phyloP scores from a whole-genome alignment of 2,113 vertebrate species.

The Atractosteus spatula region DNA sequence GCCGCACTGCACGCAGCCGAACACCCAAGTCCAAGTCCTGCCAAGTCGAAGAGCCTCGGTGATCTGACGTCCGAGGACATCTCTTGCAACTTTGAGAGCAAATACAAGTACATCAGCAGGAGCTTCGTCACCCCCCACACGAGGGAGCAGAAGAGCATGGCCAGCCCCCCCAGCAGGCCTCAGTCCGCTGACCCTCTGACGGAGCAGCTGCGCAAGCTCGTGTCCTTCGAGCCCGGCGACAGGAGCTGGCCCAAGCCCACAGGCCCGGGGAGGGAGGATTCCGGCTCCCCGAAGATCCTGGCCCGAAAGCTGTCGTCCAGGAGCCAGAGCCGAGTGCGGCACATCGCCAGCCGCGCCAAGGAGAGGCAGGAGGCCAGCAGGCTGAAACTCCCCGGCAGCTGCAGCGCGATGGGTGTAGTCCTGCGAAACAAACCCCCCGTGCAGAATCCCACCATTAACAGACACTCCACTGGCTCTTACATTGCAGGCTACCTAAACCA shows the following conservation, averaged over 20 bases:
- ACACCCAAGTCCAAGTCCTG: slow-evolving; percentile 71
- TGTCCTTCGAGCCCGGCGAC: slow-evolving; percentile 82
- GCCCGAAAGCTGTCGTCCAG: slow-evolving; percentile 87
- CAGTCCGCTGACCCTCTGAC: slow-evolving; percentile 80
- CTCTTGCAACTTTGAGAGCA: slow-evolving; percentile 92
- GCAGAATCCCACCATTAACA: slow-evolving; percentile 60
- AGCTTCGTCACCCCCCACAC: slow-evolving; percentile 80
- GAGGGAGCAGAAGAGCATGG: slow-evolving; percentile 58
- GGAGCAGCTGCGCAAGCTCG: slow-evolving; percentile 81
- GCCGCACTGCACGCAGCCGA: slow-evolving; percentile 28
- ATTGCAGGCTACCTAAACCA: slow-evolving; percentile 80
- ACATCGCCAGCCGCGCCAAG: slow-evolving; percentile 89
- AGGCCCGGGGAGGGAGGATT: slow-evolving; percentile 42
- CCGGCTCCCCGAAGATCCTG: slow-evolving; percentile 70
- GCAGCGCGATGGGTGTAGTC: slow-evolving; percentile 61
- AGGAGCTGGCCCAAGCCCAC: slow-evolving; percentile 14
- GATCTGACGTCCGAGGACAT: slow-evolving; percentile 97
- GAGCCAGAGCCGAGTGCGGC: slow-evolving; percentile 92
- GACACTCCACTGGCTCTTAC: slow-evolving; percentile 93
- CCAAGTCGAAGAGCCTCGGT: slow-evolving; percentile 94
- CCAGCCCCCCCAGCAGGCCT: slow-evolving; percentile 37
- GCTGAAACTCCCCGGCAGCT: slow-evolving; percentile 41
- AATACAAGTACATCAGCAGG: slow-evolving; percentile 90
- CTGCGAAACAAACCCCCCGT: slow-evolving; percentile 70
- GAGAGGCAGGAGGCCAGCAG: slow-evolving; percentile 85